Evolutionary conservation across 2,797 vertebrate species (phyloP), one percentile per base, ranked within the genome.

Genomic region (Thunnus albacares): DNA sequence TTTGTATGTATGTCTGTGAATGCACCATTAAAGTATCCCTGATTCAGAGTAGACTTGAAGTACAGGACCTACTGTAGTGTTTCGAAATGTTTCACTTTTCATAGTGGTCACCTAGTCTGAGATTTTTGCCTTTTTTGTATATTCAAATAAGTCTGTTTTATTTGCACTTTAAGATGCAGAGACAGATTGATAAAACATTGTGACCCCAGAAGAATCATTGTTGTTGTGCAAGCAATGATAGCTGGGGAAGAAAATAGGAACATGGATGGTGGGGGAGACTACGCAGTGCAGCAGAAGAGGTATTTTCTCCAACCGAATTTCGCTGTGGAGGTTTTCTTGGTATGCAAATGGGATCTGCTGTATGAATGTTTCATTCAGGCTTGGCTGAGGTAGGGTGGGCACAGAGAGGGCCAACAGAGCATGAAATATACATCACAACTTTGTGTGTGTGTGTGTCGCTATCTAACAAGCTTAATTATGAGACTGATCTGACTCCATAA

Each of bases 401-500:
- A 52, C 8, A 49, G 64, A 70, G 74, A 53, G 65, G 61, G 67
- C 75, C 84, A 79, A 68, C 83, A 59, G 64, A 71, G 75, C 80
- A 90, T 92, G 74, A 91, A 91, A 91, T 85, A 90, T 91, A 88
- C 82, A 92, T 91, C 84, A 89, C 6, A 80, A 67, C 72, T 65
- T 45, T 18, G 38, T 45, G n/a, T 53, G 18, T 53, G 24, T 22
- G 28, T 71, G 43, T 51, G 56, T 69, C 12, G 9, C 45, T 22
- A 2, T 71, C 30, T 26, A 43, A 64, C 35, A 13, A 8, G 56
- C 17, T 38, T 38, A 38, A 38, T 38, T 38, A 38, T 38, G 38
- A 38, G 38, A 38, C 38, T 38, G 38, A 38, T 38, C 38, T 38
- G 10, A 38, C 38, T 38, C 10, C 38, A 38, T 38, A 38, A 38